phyloP scores from a whole-genome alignment of 2,113 vertebrate species.

The Carassius auratus region DNA sequence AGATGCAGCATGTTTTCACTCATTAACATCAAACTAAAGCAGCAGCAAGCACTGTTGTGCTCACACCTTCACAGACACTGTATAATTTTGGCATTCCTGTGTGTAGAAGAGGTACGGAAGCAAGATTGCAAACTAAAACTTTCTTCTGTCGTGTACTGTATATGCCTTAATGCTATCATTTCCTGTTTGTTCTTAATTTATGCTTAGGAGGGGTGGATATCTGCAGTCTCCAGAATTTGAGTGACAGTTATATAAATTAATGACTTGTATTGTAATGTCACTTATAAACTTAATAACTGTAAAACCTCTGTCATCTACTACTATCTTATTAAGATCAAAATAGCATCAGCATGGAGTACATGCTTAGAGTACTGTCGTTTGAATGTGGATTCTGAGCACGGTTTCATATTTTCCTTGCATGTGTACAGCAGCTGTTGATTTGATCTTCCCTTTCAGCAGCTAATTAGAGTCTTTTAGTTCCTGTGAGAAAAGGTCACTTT shows the following conservation, averaged over 20 bases:
- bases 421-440: slow-evolving; percentile 40
- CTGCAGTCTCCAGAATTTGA: background rate
- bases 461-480: slow-evolving; percentile 54
- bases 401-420: slow-evolving; percentile 31
- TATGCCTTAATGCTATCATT: background rate
- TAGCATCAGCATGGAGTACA: background rate
- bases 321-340: background rate
- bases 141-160: background rate
- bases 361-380: background rate
- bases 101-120: background rate
- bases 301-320: background rate
- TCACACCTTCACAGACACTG: background rate
- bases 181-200: background rate
- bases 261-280: background rate
- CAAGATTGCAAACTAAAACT: background rate
- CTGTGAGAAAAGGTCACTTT: slow-evolving; percentile 58
- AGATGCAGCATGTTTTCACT: background rate
- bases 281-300: background rate
- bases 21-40: too few relatives aligned
- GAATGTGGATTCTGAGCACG: slow-evolving; percentile 8
- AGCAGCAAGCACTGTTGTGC: background rate
- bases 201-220: background rate
- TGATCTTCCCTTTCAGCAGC: slow-evolving; percentile 40
- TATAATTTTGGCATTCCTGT: background rate
- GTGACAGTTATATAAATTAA: background rate